Percentiles rank a stretch among this genome's conserved stretches.
Conservation (phyloP, 2,113 vertebrate genomes). For the Erythrocercus mccallii region DNA sequence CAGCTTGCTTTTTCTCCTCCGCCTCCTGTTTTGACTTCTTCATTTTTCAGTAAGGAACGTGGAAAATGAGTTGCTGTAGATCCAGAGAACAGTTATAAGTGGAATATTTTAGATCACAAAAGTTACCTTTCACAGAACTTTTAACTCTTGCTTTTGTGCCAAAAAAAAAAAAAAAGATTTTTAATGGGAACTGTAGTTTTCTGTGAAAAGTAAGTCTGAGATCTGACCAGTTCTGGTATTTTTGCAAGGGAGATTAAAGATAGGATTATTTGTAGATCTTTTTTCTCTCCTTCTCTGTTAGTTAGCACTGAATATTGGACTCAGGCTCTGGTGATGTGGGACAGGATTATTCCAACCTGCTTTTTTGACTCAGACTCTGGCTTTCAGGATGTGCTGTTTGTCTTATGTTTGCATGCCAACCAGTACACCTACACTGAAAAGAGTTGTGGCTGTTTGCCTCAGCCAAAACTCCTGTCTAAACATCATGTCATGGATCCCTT, state of each 20-base stretch:
- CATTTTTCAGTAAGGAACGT: not conserved
- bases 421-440: not conserved
- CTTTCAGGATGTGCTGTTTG: not conserved
- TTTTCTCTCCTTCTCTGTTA: not conserved
- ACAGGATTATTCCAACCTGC: not conserved
- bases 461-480: not conserved
- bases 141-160: not conserved
- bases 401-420: not conserved
- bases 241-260: not conserved
- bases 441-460: not conserved
- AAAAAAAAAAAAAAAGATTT: not conserved
- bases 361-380: not conserved
- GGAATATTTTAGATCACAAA: not conserved
- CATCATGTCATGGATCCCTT: not conserved
- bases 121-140: not conserved
- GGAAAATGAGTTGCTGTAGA: not conserved
- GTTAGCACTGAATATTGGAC: not conserved
- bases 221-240: not conserved
- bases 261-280: not conserved
- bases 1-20: constrained; percentile 4
- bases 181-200: not conserved
- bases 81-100: not conserved
- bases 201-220: not conserved
- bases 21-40: not conserved
- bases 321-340: not conserved